phyloP scores from a whole-genome alignment of 2,113 vertebrate species.

The Macroglossus sobrinus region DNA sequence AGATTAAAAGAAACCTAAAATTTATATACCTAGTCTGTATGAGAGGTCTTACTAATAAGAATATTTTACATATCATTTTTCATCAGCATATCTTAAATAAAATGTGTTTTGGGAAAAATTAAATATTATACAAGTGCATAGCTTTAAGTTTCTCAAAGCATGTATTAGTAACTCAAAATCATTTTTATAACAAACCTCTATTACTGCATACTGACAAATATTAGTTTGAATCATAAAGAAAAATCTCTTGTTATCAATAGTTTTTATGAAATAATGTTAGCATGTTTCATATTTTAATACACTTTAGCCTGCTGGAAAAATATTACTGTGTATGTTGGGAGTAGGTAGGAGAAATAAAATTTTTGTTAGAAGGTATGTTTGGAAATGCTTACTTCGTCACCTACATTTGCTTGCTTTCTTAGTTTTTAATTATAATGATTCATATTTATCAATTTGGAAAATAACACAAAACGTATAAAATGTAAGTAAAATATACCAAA shows the following conservation, averaged over 20 bases:
- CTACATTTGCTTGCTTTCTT: background rate
- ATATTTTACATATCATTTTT: background rate
- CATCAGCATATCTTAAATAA: background rate
- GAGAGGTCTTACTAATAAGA: background rate
- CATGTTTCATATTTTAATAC: background rate
- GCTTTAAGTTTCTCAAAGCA: background rate
- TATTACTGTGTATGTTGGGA: background rate
- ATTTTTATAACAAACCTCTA: background rate
- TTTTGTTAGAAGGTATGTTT: background rate
- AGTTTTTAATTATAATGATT: background rate
- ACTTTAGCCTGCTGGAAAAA: background rate
- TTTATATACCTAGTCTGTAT: background rate
- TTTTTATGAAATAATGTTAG: background rate
- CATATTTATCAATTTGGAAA: background rate
- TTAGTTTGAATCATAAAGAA: constrained; percentile 26
- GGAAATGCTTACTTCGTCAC: background rate
- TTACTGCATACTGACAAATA: background rate
- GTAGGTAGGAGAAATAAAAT: background rate
- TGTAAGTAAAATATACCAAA: background rate
- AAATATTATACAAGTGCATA: background rate
- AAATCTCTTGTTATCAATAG: background rate
- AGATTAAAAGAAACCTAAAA: background rate
- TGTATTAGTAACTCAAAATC: background rate
- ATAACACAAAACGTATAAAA: background rate
- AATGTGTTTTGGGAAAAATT: background rate